Percentiles rank a stretch among this genome's conserved stretches.
Conservation (phyloP, 2,888 invertebrate species). For the Camptogramma bilineatum region DNA sequence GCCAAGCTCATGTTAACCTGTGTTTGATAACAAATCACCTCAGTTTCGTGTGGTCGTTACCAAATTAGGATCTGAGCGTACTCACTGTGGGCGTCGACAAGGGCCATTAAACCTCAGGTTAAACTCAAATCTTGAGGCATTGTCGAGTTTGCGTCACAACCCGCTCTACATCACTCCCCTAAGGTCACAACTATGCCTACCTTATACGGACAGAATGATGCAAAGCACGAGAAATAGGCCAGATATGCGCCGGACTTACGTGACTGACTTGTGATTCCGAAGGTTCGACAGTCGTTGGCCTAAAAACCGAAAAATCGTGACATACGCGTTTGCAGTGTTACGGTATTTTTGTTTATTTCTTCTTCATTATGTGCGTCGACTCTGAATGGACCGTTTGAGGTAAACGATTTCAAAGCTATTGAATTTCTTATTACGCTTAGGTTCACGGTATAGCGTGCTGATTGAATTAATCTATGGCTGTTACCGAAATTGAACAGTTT, state of each 20-base stretch:
- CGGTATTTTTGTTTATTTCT: slow-evolving; percentile 52
- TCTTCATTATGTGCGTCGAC: slow-evolving; percentile 54
- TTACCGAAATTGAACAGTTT: slow-evolving; percentile 33
- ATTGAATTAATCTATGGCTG: slow-evolving; percentile 35
- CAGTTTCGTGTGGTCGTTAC: slow-evolving; percentile 27
- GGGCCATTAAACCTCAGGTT: slow-evolving; percentile 38
- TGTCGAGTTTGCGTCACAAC: slow-evolving; percentile 43
- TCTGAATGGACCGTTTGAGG: slow-evolving; percentile 52
- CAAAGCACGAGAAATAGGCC: slow-evolving; percentile 57
- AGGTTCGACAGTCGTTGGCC: slow-evolving; percentile 64
- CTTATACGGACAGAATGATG: slow-evolving; percentile 50
- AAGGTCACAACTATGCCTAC: slow-evolving; percentile 42
- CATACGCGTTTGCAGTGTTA: slow-evolving; percentile 51
- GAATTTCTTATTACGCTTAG: slow-evolving; percentile 54
- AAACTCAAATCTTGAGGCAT: slow-evolving; percentile 33
- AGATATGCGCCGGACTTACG: slow-evolving; percentile 55
- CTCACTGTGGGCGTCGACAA: slow-evolving; percentile 41
- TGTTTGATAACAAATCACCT: slow-evolving; percentile 29
- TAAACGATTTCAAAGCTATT: slow-evolving; percentile 49
- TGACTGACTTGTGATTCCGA: slow-evolving; percentile 51
- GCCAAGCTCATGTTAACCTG: slow-evolving; percentile 19
- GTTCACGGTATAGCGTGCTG: slow-evolving; percentile 45
- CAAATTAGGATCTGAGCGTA: slow-evolving; percentile 39
- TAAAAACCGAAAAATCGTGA: slow-evolving; percentile 62
- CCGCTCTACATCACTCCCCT: slow-evolving; percentile 40